These are phyloP conservation scores for Sparus aurata DNA, from an alignment of 2,797 vertebrate species.

Conservation along the genomic window DNA sequence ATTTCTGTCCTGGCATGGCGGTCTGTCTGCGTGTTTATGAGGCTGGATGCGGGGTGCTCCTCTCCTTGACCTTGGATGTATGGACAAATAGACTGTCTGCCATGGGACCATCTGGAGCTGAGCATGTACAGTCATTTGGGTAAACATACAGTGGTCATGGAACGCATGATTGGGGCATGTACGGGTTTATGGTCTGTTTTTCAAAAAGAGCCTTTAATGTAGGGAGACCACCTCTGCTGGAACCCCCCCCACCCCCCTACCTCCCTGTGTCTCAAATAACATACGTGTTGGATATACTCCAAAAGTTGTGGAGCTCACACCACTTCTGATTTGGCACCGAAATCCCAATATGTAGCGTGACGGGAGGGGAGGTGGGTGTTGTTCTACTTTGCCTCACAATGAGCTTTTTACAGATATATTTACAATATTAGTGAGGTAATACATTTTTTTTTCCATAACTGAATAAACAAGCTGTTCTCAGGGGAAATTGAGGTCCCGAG, in stretches of 20 bases:
- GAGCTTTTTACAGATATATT: too few species aligned
- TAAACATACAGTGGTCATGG: constrained; percentile 19
- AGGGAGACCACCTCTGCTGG: constrained; percentile 25
- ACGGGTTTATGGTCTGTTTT: constrained; percentile 48
- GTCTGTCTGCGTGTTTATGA: constrained; percentile 10
- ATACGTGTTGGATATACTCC: constrained; percentile 42
- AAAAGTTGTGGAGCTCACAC: constrained; percentile 5
- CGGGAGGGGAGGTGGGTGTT: not conserved
- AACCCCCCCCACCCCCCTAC: constrained; percentile 32
- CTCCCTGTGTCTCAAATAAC: constrained; percentile 24
- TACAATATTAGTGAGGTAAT: too few species aligned
- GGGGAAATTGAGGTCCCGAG: too few species aligned
- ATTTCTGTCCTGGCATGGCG: not conserved
- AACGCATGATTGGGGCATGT: constrained; percentile 14
- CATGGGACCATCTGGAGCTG: constrained; percentile 16
- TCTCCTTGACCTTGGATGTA: constrained; percentile 4
- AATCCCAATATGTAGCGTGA: constrained; percentile 3
- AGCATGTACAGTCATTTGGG: constrained; percentile 16
- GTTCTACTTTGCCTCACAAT: not conserved
- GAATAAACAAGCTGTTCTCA: too few species aligned
- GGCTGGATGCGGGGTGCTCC: constrained; percentile 5
- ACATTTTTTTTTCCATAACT: too few species aligned
- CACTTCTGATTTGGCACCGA: constrained; percentile 20
- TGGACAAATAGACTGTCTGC: constrained; percentile 22
- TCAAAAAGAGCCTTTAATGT: constrained; percentile 47